phyloP scores from a whole-genome alignment of 1,140 invertebrate species.

The Eciton burchellii region DNA sequence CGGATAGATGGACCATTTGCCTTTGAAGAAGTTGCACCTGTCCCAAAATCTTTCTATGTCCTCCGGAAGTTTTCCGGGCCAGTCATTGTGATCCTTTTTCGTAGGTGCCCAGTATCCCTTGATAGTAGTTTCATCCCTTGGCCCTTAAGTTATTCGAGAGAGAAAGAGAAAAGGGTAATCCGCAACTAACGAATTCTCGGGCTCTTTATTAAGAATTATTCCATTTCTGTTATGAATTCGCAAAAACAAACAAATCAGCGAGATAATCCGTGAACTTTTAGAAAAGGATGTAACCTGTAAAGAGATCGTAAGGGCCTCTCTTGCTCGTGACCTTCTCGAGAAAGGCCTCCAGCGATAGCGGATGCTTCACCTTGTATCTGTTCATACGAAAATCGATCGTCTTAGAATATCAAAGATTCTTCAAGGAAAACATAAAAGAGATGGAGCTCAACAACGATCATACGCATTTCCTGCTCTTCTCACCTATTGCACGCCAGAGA shows the following conservation, averaged over 20 bases:
- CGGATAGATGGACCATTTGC: conserved; percentile 55
- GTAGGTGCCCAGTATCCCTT: conserved; percentile 27
- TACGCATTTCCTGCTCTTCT: not conserved
- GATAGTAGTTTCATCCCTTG: conserved; percentile 65
- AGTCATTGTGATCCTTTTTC: conserved; percentile 38
- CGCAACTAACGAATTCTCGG: too few species aligned
- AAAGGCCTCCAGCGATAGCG: conserved; percentile 8
- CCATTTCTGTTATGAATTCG: not conserved
- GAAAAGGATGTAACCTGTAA: conserved; percentile 63
- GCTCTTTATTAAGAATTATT: too few species aligned
- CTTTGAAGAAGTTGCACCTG: conserved; percentile 71
- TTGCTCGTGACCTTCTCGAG: conserved; percentile 64
- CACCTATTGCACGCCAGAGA: conserved; percentile 63
- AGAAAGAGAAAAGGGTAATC: too few species aligned
- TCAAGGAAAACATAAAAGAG: not conserved
- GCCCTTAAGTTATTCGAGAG: conserved; percentile 48
- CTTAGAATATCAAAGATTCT: not conserved
- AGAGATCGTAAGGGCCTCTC: conserved; percentile 71
- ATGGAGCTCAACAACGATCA: not conserved
- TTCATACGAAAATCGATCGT: not conserved
- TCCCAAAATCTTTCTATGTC: conserved; percentile 64
- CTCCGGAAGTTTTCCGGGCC: conserved; percentile 61
- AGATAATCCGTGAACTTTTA: conserved; percentile 16
- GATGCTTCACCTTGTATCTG: conserved; percentile 57
- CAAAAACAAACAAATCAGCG: conserved; percentile 62